These are phyloP conservation scores for Drosophila rhopaloa DNA, from an alignment of 1,140 invertebrate genomes.

Conservation along the genomic window DNA sequence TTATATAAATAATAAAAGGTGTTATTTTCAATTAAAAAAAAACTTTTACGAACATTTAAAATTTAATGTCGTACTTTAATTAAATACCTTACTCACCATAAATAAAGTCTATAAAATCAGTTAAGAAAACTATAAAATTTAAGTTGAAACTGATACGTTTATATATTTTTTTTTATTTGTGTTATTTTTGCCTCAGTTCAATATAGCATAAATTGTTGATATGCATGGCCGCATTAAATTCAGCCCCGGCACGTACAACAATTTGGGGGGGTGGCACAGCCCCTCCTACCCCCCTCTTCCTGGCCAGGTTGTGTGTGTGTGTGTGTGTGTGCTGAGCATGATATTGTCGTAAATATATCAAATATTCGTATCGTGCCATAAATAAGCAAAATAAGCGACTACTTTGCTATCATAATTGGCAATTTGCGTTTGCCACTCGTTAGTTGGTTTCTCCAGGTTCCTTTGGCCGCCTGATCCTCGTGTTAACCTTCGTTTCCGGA, in stretches of 20 bases:
- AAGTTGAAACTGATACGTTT: too few species aligned
- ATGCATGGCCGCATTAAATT: conserved; percentile 69
- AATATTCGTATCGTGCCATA: conserved; percentile 66
- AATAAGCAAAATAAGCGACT: conserved; percentile 72
- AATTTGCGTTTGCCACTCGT: conserved; percentile 68
- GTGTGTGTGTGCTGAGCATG: conserved; percentile 5
- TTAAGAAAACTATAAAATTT: too few species aligned
- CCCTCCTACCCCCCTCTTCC: neutral
- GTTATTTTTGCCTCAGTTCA: conserved; percentile 13
- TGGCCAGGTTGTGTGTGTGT: conserved; percentile 16
- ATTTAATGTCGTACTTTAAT: too few species aligned
- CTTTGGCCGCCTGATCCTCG: too few species aligned
- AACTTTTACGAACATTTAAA: too few species aligned
- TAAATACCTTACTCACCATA: too few species aligned
- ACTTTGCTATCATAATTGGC: conserved; percentile 71
- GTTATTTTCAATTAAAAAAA: too few species aligned
- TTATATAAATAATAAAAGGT: too few species aligned
- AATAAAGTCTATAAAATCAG: too few species aligned
- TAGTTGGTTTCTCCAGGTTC: conserved; percentile 30
- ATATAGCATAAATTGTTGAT: conserved; percentile 67
- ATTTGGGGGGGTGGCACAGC: conserved; percentile 28
- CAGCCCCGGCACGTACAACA: conserved; percentile 65
- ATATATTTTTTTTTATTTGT: neutral
- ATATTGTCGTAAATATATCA: conserved; percentile 69
- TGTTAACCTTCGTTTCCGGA: conserved; percentile 15